Evolutionary conservation across 2,797 vertebrate species (phyloP), one percentile per base, ranked within the genome.

Genomic region (Acipenser oxyrinchus): DNA sequence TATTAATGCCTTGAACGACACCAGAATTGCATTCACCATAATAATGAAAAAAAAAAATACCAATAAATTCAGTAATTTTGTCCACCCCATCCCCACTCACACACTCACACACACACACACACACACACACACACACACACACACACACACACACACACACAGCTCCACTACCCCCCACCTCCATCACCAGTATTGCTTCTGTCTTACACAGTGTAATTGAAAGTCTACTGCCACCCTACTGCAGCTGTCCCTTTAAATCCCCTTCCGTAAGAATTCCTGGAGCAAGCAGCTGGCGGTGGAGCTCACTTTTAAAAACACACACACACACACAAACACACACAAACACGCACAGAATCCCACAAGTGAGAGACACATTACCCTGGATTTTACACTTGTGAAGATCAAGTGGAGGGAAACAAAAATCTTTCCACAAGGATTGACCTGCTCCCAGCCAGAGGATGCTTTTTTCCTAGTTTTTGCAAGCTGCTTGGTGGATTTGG

Each of bases 351-450:
- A 68, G 9, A 55, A 59, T 68, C 74, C 76, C 74, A 74, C 69
- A 72, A 75, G 66, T 71, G 61, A 67, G 77, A 72, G 53, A 63
- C 67, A 60, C 71, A 69, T 74, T 60, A 74, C 76, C 75, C 75
- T 81, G 81, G 77, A 86, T 85, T 80, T 71, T 72, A 79, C 77
- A 83, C 77, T 78, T 77, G 76, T 50, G 60, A 76, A 79, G 81
- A 83, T 74, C 76, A 71, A 72, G 74, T 81, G 84, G 80, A 81
- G 76, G 79, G 37, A 60, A 55, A 69, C 75, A 79, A 79, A 83
- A 77, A 89, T 88, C 85, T 89, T 87, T 87, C 74, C 78, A 75
- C 75, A 75, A 77, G 86, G 79, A 86, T 79, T 52, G 74, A 75
- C 76, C 69, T 48, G 82, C 80, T 63, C 80, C 64, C 69, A 74